Conservation (phyloP, 2,797 vertebrate genomes). For the Momotus momota region DNA sequence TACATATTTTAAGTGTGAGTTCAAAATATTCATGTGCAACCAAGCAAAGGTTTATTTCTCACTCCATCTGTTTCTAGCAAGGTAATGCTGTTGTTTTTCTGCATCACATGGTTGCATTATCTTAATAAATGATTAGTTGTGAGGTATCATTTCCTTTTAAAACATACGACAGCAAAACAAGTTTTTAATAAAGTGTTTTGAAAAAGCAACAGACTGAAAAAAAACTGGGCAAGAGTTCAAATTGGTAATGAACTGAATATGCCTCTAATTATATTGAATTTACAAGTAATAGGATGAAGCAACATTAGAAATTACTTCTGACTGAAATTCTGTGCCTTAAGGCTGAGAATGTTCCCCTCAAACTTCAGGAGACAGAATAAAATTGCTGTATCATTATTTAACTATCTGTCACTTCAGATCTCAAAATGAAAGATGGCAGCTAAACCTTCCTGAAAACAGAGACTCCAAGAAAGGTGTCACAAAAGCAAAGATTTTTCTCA, state of each 20-base stretch:
- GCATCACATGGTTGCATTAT: conserved; percentile 32
- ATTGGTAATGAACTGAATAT: conserved; percentile 78
- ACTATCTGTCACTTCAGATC: conserved; percentile 66
- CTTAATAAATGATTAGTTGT: conserved; percentile 72
- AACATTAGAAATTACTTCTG: conserved; percentile 77
- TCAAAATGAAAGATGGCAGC: conserved; percentile 33
- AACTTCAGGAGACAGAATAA: conserved; percentile 60
- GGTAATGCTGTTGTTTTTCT: conserved; percentile 56
- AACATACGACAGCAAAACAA: conserved; percentile 69
- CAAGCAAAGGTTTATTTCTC: conserved; percentile 53
- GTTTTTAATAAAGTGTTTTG: conserved; percentile 80
- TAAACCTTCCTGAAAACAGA: conserved; percentile 57
- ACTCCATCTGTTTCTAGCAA: conserved; percentile 20
- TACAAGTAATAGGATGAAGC: conserved; percentile 75
- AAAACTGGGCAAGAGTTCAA: conserved; percentile 73
- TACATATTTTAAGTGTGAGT: conserved; percentile 65
- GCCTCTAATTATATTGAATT: conserved; percentile 82
- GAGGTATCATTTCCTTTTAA: conserved; percentile 76
- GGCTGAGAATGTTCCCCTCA: conserved; percentile 65
- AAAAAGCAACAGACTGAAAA: conserved; percentile 74
- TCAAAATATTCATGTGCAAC: conserved; percentile 43
- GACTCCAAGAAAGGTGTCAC: conserved; percentile 48
- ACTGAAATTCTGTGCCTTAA: conserved; percentile 74
- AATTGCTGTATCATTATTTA: conserved; percentile 66
- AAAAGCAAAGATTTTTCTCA: conserved; percentile 34